Base-by-base conservation (phyloP, 2,113 vertebrate species). In the Oriolus oriolus region DNA sequence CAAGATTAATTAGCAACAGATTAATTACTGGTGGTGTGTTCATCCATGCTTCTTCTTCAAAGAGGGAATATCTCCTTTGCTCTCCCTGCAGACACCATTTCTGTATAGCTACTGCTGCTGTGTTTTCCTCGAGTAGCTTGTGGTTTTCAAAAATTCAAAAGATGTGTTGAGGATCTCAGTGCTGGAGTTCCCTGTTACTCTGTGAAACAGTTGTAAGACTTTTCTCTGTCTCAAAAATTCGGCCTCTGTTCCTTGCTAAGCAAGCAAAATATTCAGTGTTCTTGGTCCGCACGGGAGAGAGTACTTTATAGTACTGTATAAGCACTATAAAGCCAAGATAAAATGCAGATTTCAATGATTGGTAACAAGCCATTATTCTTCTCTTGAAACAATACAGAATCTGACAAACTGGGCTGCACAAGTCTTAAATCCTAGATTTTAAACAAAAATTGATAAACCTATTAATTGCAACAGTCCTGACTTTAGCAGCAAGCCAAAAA, bases 281-380 rank as follows among this genome's bases (percentile, higher is more conserved):
- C 21, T 76, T 3, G 0, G 4, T 69, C 7, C 19, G 9, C 0
- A 0, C 19, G 22, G 8, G 7, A 60, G 16, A 45, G 24, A 31
- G 9, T 45, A 41, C 2, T 75, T 60, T 18, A 22, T 30, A 60
- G 20, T 45, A 53, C 22, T 88, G 18, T 27, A 15, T 54, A 59
- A 49, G 26, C 47, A 50, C 8, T 45, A 41, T 22, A 63, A 52
- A 54, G 13, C 21, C 35, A 78, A 78, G 56, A 66, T 14, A 77
- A 90, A 93, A 85, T 15, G 13, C 10, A 64, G 26, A 64, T 91
- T 84, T 78, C 37, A 50, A 9, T 52, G 7, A 79, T 45, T 64
- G 54, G 4, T 54, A 57, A 50, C 8, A 76, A 85, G 13, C 4
- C 1, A 4, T 65, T 76, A 9, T 39, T 90, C 6, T 53, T 50